A percentile compares a stretch with the other conserved stretches of the same genome.
Conservation (phyloP, 2,888 invertebrate species). For the Idaea aversata region DNA sequence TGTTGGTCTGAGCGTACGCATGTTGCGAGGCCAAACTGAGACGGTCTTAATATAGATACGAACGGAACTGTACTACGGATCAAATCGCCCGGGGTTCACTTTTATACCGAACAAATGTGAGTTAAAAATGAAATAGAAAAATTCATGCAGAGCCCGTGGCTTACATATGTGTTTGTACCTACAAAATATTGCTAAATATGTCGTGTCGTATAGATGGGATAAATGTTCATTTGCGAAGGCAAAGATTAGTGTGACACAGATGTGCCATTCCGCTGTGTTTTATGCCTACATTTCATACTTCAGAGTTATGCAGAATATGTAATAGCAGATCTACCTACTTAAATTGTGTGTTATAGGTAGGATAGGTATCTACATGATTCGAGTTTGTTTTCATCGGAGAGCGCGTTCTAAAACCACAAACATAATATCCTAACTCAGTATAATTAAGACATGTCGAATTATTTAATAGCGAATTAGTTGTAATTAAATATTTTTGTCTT, state of each 20-base stretch:
- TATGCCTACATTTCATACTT: background rate
- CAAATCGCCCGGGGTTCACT: conserved; percentile 58
- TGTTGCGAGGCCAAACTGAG: conserved; percentile 64
- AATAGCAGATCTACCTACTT: too few relatives aligned
- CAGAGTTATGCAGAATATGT: too few relatives aligned
- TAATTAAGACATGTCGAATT: too few relatives aligned
- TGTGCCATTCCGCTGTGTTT: background rate
- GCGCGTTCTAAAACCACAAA: too few relatives aligned
- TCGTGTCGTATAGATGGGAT: background rate
- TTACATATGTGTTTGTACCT: conserved; percentile 39
- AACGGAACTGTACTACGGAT: conserved; percentile 57
- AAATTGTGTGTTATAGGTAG: too few relatives aligned
- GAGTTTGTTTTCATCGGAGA: too few relatives aligned
- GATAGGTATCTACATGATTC: too few relatives aligned
- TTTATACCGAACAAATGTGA: conserved; percentile 49
- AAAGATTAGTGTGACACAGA: background rate
- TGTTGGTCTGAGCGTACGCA: conserved; percentile 65
- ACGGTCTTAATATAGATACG: conserved; percentile 75
- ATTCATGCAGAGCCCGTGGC: conserved; percentile 35
- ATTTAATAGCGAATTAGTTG: too few relatives aligned
- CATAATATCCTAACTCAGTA: too few relatives aligned
- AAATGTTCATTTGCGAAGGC: background rate
- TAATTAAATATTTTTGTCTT: too few relatives aligned
- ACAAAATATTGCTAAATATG: conserved; percentile 8
- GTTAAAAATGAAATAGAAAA: conserved; percentile 37